These are phyloP conservation scores for Muricea muricata DNA, from an alignment of 92 coral and sea anemone genomes.

Conservation along the genomic window DNA sequence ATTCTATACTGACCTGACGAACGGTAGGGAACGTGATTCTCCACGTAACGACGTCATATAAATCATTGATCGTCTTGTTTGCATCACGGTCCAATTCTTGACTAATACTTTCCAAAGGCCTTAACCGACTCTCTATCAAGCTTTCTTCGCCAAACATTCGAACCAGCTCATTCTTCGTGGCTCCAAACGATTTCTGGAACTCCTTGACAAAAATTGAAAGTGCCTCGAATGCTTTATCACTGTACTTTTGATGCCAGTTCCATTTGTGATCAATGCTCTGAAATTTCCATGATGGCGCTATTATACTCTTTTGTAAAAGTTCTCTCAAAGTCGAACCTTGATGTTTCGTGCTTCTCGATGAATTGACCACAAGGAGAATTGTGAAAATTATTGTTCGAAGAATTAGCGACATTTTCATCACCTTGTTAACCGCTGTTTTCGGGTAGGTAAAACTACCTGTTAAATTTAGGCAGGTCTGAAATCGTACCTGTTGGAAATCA, in stretches of 20 bases:
- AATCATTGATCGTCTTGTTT: constrained; percentile 27
- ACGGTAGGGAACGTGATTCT: constrained; percentile 35
- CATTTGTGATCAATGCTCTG: constrained; percentile 40
- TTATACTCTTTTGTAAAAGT: constrained; percentile 15
- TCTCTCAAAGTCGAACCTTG: background rate
- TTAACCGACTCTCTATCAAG: constrained; percentile 31
- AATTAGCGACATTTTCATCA: background rate
- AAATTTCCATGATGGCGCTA: constrained; percentile 37
- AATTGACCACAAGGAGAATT: background rate
- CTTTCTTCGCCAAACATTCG: constrained; percentile 33
- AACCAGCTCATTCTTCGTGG: constrained; percentile 14
- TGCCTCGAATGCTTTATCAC: background rate
- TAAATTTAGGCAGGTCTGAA: background rate
- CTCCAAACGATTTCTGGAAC: constrained; percentile 9
- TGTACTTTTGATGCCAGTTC: constrained; percentile 29
- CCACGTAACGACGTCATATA: constrained; percentile 30
- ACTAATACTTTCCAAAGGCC: constrained; percentile 21
- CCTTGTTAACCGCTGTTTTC: background rate
- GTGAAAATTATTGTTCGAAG: background rate
- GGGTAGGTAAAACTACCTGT: background rate
- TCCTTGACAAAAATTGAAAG: constrained; percentile 26
- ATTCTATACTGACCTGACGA: constrained; percentile 10
- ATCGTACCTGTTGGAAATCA: background rate
- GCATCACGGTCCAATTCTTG: constrained; percentile 11
- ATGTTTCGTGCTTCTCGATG: background rate